A percentile compares a stretch with the other conserved stretches of the same genome.
phyloP scores from a whole-genome alignment of 2,113 vertebrate species.

The Ophthalmolycus amberensis region DNA sequence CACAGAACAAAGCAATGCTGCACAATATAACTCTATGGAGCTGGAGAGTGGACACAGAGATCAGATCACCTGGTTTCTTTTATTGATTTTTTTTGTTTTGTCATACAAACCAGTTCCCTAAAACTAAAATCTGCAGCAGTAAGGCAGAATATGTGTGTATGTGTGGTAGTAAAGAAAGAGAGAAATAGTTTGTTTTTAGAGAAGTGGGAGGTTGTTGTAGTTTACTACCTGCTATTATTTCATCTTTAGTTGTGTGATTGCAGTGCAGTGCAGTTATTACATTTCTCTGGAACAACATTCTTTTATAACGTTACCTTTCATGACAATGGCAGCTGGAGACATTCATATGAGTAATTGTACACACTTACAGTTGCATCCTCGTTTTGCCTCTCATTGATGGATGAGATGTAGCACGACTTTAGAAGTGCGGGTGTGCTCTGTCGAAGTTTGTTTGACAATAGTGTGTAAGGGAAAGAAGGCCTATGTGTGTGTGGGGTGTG shows the following conservation, averaged over 20 bases:
- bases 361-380: slow-evolving; percentile 66
- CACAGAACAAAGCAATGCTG: slow-evolving; percentile 35
- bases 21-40: slow-evolving; percentile 1
- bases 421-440: slow-evolving; percentile 43
- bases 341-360: slow-evolving; percentile 73
- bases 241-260: slow-evolving; percentile 55
- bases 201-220: slow-evolving; percentile 34
- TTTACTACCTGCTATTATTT: slow-evolving; percentile 52
- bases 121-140: slow-evolving; percentile 10
- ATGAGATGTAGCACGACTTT: slow-evolving; percentile 52
- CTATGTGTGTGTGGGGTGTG: slow-evolving; percentile 16
- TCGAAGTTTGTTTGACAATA: slow-evolving; percentile 13
- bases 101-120: background rate
- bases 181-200: slow-evolving; percentile 7
- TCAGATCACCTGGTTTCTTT: slow-evolving; percentile 9
- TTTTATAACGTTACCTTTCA: slow-evolving; percentile 67
- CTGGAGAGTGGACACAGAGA: background rate
- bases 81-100: background rate
- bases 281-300: slow-evolving; percentile 58
- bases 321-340: slow-evolving; percentile 46
- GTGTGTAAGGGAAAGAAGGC: background rate
- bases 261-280: slow-evolving; percentile 44
- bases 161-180: background rate
- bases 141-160: background rate
- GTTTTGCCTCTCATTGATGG: slow-evolving; percentile 66